Evolutionary conservation across 2,888 invertebrate genomes (phyloP), one percentile per base, ranked within the genome.

Genomic region (Leptothorax acervorum): DNA sequence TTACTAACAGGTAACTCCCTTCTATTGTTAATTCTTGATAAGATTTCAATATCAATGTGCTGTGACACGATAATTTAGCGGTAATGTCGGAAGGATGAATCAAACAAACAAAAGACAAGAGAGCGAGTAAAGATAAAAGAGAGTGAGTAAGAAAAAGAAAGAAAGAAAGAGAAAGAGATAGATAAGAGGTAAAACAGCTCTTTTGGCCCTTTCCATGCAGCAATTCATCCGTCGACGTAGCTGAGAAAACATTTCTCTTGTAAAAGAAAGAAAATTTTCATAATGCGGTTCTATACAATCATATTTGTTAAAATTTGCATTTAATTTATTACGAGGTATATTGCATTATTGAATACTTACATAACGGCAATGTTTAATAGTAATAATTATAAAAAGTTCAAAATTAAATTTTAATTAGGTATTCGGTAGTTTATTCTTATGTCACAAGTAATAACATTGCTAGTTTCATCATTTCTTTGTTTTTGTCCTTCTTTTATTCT

Each of bases 1-100:
- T 93, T 84, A 92, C 93, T 62, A 94, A 94, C 89, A 93, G 94
- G 94, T 94, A 89, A 92, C 23, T 70, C 35, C 18, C 1, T 45
- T 35, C 15, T 53, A 15, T 60, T 68, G 4, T 23, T 35, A 18
- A 53, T 65, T 48, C 12, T 62, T 9, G 23, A 28, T 18, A 48
- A 74, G 8, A 45, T 74, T 42, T 1, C 1, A 48, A 18, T 31
- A 6, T n/a, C 39, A 15, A 23, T 3, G 11, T 4, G 4, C 0
- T 39, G 35, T 12, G 35, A 35, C 2, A 23, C 15, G 31, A 31
- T 31, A 12, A 45, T 60, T 28, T 12, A 39, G 53, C 12, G 12
- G 4, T 6, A 12, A 42, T 18, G 31, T 60, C 18, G n/a, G 15
- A 51, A 8, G 8, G 9, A 6, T 1, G 55, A 23, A 15, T 23